These are phyloP conservation scores for Euschistus heros DNA, from an alignment of 1,140 invertebrate genomes.

Conservation along the genomic window DNA sequence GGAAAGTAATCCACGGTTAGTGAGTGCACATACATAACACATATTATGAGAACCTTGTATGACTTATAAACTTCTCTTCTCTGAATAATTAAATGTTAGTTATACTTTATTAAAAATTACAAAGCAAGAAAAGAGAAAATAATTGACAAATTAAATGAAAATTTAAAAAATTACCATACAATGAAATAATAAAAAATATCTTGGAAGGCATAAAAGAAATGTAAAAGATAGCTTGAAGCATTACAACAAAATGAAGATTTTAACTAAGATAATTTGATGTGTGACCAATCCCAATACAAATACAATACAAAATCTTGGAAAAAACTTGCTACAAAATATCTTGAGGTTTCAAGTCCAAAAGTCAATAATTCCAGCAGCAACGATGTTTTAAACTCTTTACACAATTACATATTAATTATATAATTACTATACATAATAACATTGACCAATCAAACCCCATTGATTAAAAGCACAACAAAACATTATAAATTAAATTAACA, in stretches of 20 bases:
- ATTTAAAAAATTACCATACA: background rate
- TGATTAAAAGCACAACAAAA: background rate
- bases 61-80: no score
- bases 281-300: slow-evolving; percentile 19
- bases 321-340: background rate
- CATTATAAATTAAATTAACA: slow-evolving; percentile 2
- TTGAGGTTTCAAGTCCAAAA: background rate
- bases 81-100: slow-evolving; percentile 1
- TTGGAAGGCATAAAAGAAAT: background rate
- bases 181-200: background rate
- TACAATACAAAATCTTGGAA: slow-evolving; percentile 5
- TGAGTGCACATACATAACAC: slow-evolving; percentile 23
- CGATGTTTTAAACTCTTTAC: background rate
- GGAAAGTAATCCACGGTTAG: slow-evolving; percentile 33
- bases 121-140: slow-evolving; percentile 3
- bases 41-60: slow-evolving; percentile 7
- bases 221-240: background rate
- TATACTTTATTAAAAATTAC: background rate
- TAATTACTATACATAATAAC: slow-evolving; percentile 6
- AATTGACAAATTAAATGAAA: background rate
- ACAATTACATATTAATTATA: background rate
- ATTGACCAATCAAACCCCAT: background rate
- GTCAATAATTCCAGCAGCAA: background rate
- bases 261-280: slow-evolving; percentile 5
- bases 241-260: background rate